A percentile compares a stretch with the other conserved stretches of the same genome.
phyloP scores from a whole-genome alignment of 2,888 invertebrate species.

The Coelinius sp. region DNA sequence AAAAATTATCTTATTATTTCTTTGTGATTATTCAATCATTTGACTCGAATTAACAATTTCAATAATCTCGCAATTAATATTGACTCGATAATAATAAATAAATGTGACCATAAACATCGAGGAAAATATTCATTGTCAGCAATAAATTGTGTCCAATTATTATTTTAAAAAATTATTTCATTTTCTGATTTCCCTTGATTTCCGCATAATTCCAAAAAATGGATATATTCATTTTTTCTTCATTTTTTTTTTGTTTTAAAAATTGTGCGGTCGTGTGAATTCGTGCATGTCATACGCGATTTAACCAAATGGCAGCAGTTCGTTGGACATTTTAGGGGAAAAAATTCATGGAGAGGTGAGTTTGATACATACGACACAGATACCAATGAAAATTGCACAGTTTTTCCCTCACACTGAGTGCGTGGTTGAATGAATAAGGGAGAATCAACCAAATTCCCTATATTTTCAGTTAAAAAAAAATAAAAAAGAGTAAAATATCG shows the following conservation, averaged over 20 bases:
- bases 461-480: background rate
- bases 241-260: background rate
- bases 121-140: no score
- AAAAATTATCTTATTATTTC: no score
- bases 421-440: background rate
- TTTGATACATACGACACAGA: background rate
- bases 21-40: no score
- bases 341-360: background rate
- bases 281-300: constrained; percentile 4
- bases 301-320: constrained; percentile 16
- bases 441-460: background rate
- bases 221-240: background rate
- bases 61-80: no score
- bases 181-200: no score
- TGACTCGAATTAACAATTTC: no score
- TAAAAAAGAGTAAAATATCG: background rate
- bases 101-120: no score
- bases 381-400: background rate
- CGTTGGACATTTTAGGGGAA: background rate
- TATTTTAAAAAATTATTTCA: no score
- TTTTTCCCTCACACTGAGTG: no score
- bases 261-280: constrained; percentile 1
- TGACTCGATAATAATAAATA: no score
- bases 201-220: no score
- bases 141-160: no score